Evolutionary conservation across 2,113 vertebrate genomes (phyloP).

Genomic region (Muscicapa adusta): DNA sequence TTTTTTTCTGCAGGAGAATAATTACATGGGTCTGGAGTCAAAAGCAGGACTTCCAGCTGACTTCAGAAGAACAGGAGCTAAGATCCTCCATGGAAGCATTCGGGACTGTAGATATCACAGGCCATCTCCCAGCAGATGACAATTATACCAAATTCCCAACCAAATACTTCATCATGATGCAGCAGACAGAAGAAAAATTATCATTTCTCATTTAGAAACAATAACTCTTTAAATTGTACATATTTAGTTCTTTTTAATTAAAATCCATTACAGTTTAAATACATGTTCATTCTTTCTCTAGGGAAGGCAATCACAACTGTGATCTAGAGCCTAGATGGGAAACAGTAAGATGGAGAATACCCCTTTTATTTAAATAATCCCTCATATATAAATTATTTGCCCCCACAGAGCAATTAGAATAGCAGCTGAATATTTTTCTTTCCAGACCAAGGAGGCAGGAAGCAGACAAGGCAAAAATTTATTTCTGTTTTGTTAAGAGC

Average conservation of each 20-base stretch:
- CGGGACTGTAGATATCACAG: neutral
- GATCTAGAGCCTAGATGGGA: neutral
- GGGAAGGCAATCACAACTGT: neutral
- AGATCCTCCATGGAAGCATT: neutral
- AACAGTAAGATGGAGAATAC: neutral
- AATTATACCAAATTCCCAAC: neutral
- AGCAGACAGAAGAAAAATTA: neutral
- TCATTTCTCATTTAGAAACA: neutral
- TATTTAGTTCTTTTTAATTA: constrained; percentile 28
- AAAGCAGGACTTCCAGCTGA: neutral
- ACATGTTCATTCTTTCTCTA: neutral
- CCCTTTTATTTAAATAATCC: constrained; percentile 8
- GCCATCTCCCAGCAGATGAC: neutral
- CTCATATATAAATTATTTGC: constrained; percentile 35
- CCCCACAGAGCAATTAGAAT: neutral
- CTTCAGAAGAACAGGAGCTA: neutral
- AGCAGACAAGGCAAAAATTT: neutral
- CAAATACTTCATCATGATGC: neutral
- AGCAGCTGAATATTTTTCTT: neutral
- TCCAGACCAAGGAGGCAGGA: neutral
- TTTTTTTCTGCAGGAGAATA: neutral
- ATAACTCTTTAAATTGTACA: neutral
- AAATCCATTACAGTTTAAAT: constrained; percentile 20
- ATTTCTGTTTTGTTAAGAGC: constrained; percentile 1
- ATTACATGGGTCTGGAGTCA: neutral